These are phyloP conservation scores for Hippocampus mohnikei DNA, from an alignment of 2,113 vertebrate genomes.

Conservation along the genomic window DNA sequence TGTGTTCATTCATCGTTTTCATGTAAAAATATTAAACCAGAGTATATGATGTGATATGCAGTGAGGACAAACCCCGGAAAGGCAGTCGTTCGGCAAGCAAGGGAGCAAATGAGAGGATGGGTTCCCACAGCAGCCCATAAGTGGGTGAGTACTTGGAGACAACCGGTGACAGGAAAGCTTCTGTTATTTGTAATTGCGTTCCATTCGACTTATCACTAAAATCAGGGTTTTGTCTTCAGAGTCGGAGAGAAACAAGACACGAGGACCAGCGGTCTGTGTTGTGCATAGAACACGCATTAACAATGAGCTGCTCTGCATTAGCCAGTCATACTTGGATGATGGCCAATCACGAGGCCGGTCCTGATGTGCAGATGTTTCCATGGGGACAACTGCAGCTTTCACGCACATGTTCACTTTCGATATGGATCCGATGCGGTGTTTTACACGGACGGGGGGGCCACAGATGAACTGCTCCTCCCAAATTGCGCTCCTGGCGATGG, in stretches of 20 bases:
- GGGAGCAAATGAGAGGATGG: conserved; percentile 10
- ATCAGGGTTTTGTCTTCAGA: not conserved
- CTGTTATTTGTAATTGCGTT: not conserved
- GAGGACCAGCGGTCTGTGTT: not conserved
- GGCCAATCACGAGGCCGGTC: not conserved
- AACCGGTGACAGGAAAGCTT: not conserved
- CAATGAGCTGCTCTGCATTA: not conserved
- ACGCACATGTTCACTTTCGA: not conserved
- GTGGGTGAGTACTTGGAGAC: conserved; percentile 7
- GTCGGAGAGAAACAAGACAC: conserved; percentile 2
- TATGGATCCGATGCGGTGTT: not conserved
- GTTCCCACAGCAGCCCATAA: conserved; percentile 13
- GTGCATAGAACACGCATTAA: not conserved
- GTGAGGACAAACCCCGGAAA: conserved; percentile 10
- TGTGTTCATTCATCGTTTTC: not conserved
- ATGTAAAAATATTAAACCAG: not conserved
- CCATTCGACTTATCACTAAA: not conserved
- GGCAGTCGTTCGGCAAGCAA: conserved; percentile 2
- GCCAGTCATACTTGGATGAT: conserved; percentile 3
- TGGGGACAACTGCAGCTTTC: not conserved
- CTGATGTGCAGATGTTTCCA: conserved; percentile 1
- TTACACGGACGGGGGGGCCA: not conserved
- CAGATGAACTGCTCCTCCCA: not conserved
- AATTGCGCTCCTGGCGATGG: too few relatives aligned
- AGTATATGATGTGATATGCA: not conserved